A percentile compares a stretch with the other conserved stretches of the same genome.
These are phyloP conservation scores for Dendrocopos noguchii DNA, from an alignment of 2,113 vertebrate species.

Conservation along the genomic window DNA sequence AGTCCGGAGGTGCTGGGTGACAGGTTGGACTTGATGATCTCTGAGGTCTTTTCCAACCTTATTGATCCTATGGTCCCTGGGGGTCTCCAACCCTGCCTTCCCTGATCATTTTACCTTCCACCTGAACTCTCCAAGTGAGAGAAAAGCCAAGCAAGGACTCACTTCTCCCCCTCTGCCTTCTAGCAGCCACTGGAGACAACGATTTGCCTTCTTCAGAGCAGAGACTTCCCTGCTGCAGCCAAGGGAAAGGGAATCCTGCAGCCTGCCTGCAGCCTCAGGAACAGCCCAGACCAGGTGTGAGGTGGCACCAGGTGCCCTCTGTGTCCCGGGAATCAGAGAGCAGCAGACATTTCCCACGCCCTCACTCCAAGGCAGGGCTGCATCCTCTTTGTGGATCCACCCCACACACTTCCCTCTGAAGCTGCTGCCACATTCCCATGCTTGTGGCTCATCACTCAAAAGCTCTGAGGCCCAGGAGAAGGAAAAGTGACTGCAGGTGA, in stretches of 20 bases:
- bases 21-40: too few species aligned
- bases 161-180: neutral
- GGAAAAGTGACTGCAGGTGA: neutral
- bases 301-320: neutral
- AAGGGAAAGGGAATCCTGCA: neutral
- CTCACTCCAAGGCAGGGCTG: neutral
- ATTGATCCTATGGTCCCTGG: too few species aligned
- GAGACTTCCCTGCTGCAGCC: neutral
- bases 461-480: neutral
- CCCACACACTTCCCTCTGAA: neutral
- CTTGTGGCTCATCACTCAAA: neutral
- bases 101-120: neutral
- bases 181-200: neutral
- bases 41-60: too few species aligned
- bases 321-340: neutral
- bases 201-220: neutral
- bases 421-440: neutral
- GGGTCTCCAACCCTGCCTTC: too few species aligned
- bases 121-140: neutral
- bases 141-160: neutral
- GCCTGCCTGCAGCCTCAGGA: neutral
- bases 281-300: neutral
- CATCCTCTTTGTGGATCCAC: neutral
- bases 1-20: too few species aligned
- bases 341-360: slow-evolving; percentile 21